Conservation (phyloP, 2,797 vertebrate species). For the Luscinia luscinia region DNA sequence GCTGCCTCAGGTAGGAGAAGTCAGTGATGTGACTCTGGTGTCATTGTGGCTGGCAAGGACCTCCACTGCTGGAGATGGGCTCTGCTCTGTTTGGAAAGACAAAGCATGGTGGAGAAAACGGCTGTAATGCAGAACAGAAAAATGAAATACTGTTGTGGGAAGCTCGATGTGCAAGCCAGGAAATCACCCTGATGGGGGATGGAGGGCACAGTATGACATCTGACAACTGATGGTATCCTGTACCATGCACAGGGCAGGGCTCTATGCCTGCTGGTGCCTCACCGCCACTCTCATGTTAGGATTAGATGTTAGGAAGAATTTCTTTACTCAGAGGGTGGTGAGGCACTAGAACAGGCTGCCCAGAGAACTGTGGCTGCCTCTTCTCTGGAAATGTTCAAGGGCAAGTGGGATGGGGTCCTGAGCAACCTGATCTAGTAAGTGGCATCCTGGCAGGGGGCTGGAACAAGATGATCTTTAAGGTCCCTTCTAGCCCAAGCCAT, state of each 20-base stretch:
- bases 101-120: background rate
- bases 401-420: background rate
- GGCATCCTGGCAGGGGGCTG: background rate
- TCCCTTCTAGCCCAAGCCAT: background rate
- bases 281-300: background rate
- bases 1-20: background rate
- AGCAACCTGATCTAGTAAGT: background rate
- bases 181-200: background rate
- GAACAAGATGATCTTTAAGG: background rate
- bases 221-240: background rate
- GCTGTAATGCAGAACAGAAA: background rate
- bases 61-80: background rate
- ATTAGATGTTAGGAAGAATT: background rate
- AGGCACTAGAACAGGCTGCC: background rate
- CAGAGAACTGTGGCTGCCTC: background rate
- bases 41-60: background rate
- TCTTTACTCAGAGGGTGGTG: background rate
- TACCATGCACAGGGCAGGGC: background rate
- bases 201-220: background rate
- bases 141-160: background rate
- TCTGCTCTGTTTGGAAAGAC: background rate
- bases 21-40: fast-evolving
- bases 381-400: background rate
- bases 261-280: background rate
- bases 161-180: background rate